A percentile compares a stretch with the other conserved stretches of the same genome.
Evolutionary conservation across 2,797 vertebrate species (phyloP).

Genomic region (Parotocinclus haroldoi): DNA sequence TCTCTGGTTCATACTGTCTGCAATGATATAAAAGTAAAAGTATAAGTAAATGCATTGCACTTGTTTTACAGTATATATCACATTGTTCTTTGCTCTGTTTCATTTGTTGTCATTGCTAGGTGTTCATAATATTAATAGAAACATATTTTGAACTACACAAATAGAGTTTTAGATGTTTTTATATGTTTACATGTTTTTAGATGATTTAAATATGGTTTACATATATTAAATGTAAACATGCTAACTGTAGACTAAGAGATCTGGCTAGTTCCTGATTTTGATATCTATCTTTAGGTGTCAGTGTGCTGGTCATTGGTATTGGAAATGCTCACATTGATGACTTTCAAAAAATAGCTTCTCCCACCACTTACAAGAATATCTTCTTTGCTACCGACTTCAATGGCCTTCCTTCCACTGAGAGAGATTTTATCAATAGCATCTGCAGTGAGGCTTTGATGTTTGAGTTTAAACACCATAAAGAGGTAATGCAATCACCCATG

Average conservation of each 20-base stretch:
- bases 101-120: no score
- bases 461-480: slow-evolving; percentile 55
- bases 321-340: slow-evolving; percentile 76
- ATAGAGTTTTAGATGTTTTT: no score
- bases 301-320: slow-evolving; percentile 77
- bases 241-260: neutral
- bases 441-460: slow-evolving; percentile 69
- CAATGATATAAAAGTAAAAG: no score
- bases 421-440: slow-evolving; percentile 76
- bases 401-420: slow-evolving; percentile 77
- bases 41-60: no score
- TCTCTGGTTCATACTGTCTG: no score
- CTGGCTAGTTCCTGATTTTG: neutral
- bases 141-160: no score
- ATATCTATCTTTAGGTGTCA: slow-evolving; percentile 70
- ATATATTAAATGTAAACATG: neutral
- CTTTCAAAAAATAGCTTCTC: slow-evolving; percentile 73
- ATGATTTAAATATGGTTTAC: neutral
- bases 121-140: no score
- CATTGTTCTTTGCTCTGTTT: no score
- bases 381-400: slow-evolving; percentile 82
- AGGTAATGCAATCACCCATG: slow-evolving; percentile 55
- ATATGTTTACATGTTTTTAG: no score
- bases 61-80: no score
- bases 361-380: slow-evolving; percentile 74